These are phyloP conservation scores for Crypturellus undulatus DNA, from an alignment of 2,113 vertebrate species.

Conservation along the genomic window DNA sequence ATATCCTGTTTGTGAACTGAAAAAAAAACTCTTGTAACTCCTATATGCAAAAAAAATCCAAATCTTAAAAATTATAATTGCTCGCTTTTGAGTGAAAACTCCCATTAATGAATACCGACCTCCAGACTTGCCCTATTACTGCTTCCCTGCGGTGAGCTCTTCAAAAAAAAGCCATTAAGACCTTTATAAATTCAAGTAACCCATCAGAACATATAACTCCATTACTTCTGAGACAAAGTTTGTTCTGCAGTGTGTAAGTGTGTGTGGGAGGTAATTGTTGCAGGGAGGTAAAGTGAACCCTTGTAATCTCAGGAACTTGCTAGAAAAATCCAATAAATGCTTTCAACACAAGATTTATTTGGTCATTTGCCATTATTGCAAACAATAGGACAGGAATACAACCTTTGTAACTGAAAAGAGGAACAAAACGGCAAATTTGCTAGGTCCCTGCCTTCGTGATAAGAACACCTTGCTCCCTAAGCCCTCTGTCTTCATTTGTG, in stretches of 20 bases:
- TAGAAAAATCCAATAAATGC: not conserved
- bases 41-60: not conserved
- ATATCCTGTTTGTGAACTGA: not conserved
- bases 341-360: not conserved
- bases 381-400: not conserved
- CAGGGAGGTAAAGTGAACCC: not conserved
- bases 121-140: not conserved
- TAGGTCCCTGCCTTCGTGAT: not conserved
- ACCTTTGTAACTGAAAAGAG: not conserved
- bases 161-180: not conserved
- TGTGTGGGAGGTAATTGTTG: not conserved
- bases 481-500: not conserved
- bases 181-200: not conserved
- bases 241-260: not conserved
- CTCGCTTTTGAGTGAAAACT: not conserved
- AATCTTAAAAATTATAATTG: rapidly evolving
- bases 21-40: not conserved
- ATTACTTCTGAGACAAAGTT: not conserved
- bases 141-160: not conserved
- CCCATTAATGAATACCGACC: not conserved
- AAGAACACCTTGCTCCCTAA: not conserved
- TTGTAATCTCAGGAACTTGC: not conserved
- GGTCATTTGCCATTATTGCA: not conserved
- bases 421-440: not conserved
- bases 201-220: not conserved